Evolutionary conservation across 2,797 vertebrate genomes (phyloP), one percentile per base, ranked within the genome.

Genomic region (Staurois parvus): DNA sequence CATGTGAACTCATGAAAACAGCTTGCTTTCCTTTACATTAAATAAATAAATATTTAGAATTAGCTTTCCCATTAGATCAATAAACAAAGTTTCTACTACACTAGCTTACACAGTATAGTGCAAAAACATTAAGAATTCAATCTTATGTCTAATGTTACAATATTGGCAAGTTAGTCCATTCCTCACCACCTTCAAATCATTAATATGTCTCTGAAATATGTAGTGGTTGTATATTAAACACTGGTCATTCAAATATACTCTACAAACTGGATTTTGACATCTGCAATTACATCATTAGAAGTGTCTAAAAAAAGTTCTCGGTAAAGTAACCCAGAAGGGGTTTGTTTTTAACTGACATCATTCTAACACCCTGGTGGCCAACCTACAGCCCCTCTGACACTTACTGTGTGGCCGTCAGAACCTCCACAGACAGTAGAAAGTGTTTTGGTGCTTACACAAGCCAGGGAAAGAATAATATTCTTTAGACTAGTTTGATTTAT

Each of bases 211-310:
- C 12, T 76, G 73, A 69, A 69, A 76, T 69, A 76, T 69, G 40
- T 76, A 76, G 64, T 68, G 81, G 17, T 34, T 76, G n/a, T 37
- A 68, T 52, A 76, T 69, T 76, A 68, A 76, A 76, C 66, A 67
- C 37, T 40, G 34, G 59, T 13, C 30, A 24, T 75, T 26, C 59
- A 67, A 62, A 76, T 59, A 7, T n/a, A 62, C 24, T 62, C 9
- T 62, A n/a, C 6, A 24, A 62, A 62, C 7, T 7, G 21, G 59
- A 24, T 62, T 24, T n/a, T 10, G 11, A n/a, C 24, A 62, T n/a
- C n/a, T 26, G 24, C 59, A n/a, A 62, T 24, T 5, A 62, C 24
- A 62, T 62, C 12, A 26, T 26, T 62, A 62, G 59, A 6, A 56
- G 52, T 28, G 59, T 17, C 26, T 26, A 66, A 66, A 26, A 26